Base-by-base conservation (phyloP, 2,888 invertebrate species). In the Morinoia aosen region DNA sequence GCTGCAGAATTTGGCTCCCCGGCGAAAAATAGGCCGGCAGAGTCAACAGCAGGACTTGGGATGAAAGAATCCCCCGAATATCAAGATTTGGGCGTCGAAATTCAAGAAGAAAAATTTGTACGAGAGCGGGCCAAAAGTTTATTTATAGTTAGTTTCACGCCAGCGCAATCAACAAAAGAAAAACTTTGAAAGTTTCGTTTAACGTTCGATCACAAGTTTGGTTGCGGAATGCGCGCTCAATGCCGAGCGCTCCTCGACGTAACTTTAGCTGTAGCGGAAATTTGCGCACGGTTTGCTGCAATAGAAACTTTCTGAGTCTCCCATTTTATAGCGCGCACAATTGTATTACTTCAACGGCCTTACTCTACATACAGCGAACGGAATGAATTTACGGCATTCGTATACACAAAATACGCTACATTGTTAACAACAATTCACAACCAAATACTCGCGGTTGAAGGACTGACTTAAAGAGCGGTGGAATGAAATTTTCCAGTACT, bases 101-200 rank as follows among this genome's bases (percentile, higher is more conserved):
- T 76, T 76, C 33, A 10, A 1, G 33, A 76, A 76, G 76, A 76
- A 76, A 76, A 76, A 76, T 76, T 76, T 76, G 25, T 76, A 0
- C 19, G 25, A 12, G 48, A 57, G 33, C 93, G 57, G 57, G 57
- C n/a, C 57, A 33, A 58, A 93, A 93, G 48, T 93, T 93, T 93
- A 48, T 48, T 57, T 57, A 93, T 56, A 93, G 93, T 93, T 93
- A 11, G 93, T 57, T 93, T 33, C 93, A 57, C 93, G 39, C 93
- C 93, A 93, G 93, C 58, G 93, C 93, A 93, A 93, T 93, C 93
- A 93, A 93, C 57, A 93, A 93, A 93, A 39, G 57, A 56, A 93
- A 93, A 57, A 93, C 57, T 93, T 25, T 12, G 16, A 57, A 93
- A 93, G 57, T 93, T 93, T 93, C 93, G 93, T 93, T 93, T 93